Conservation (phyloP, 2,888 invertebrate species). For the Drosophila hamatofila region DNA sequence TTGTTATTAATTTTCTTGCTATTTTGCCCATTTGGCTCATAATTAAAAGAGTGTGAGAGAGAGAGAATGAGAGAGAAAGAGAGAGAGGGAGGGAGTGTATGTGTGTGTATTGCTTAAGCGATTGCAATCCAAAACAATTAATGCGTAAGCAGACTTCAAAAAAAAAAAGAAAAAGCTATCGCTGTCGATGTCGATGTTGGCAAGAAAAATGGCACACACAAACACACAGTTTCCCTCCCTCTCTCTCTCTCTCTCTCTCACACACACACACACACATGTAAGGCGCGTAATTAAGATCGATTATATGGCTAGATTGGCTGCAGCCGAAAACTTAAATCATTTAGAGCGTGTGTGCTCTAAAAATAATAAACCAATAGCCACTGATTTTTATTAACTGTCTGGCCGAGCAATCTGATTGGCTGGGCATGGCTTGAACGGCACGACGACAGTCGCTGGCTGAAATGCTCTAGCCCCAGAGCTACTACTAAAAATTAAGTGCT, state of each 20-base stretch:
- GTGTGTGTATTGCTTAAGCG: slow-evolving; percentile 56
- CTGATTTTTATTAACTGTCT: slow-evolving; percentile 42
- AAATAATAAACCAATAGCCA: slow-evolving; percentile 45
- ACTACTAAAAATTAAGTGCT: not conserved
- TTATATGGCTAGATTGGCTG: slow-evolving; percentile 33
- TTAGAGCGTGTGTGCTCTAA: slow-evolving; percentile 42
- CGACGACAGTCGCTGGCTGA: not conserved
- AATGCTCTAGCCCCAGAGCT: not conserved
- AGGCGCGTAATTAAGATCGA: slow-evolving; percentile 69
- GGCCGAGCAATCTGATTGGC: not conserved
- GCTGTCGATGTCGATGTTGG: slow-evolving; percentile 15
- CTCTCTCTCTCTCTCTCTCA: not conserved
- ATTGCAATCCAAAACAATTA: slow-evolving; percentile 71
- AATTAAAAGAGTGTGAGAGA: slow-evolving; percentile 40
- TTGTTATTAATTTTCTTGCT: slow-evolving; percentile 71
- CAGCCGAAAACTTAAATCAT: slow-evolving; percentile 50
- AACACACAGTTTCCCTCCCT: not conserved
- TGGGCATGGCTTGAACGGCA: not conserved
- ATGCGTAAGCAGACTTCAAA: slow-evolving; percentile 42
- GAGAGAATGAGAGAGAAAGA: slow-evolving; percentile 12
- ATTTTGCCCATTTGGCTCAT: slow-evolving; percentile 58
- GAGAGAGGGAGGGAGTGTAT: slow-evolving; percentile 7
- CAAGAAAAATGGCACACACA: slow-evolving; percentile 33
- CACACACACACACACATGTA: slow-evolving; percentile 6
- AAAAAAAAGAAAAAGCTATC: slow-evolving; percentile 10